Evolutionary conservation across 1,140 invertebrate species (phyloP), one percentile per base, ranked within the genome.

Genomic region (Trichomalopsis sarcophagae): DNA sequence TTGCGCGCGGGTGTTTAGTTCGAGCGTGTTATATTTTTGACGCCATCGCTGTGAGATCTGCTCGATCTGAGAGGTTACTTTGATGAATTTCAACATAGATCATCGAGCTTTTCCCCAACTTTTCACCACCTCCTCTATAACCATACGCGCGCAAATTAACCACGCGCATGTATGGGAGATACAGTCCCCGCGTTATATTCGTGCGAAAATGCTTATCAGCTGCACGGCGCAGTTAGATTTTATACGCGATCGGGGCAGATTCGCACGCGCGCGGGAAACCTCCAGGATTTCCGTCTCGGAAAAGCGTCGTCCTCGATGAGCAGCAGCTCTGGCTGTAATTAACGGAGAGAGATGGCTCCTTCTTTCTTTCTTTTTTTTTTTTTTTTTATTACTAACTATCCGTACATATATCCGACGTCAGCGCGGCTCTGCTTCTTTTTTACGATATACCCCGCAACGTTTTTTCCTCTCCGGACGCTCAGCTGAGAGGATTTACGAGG

Each of bases 241-340:
- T 73, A 79, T 84, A 68, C 44, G 76, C 68, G 82, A 84, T 84
- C 82, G 44, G 76, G 40, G 66, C 82, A 23, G 9, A 78, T 84
- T 78, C 75, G 66, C 83, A 73, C 76, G 77, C 75, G 44, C 77
- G n/a, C 44, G 71, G 77, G 77, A 84, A 81, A 50, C 23, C 50
- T 44, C 69, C 33, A 71, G 82, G 82, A 84, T 84, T 84, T 84
- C 82, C 82, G 76, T 79, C 68, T 79, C 66, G 76, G 76, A 84
- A 84, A 84, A 84, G 62, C 82, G 62, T 78, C 77, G 55, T 81
- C 55, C 83, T 86, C 84, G 87, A 79, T 89, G 86, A 86, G 88
- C 84, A 89, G 17, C 82, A 27, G 30, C 10, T 2, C 27, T 10
- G 10, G 17, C 55, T 62, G 21, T 62, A 62, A 62, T 62, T 62